These are phyloP conservation scores for Drosophila mulleri DNA, from an alignment of 2,888 invertebrate species.

Conservation along the genomic window DNA sequence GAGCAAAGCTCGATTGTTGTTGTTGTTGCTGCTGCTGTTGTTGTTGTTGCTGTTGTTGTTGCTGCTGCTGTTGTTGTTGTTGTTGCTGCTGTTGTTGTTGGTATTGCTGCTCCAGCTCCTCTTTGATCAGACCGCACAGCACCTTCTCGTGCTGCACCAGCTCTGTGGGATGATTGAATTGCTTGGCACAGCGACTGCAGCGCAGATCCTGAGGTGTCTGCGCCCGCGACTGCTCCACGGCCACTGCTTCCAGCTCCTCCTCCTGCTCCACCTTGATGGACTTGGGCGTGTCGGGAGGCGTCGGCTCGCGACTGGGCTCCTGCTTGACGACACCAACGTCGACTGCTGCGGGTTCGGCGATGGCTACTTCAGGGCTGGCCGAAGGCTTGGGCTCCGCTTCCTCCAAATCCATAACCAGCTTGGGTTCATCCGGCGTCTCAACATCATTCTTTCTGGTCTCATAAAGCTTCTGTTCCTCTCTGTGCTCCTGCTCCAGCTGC, in stretches of 20 bases:
- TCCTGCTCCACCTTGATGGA: conserved; percentile 59
- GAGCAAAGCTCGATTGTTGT: conserved; percentile 46
- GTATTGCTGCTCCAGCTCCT: conserved; percentile 85
- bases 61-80: conserved; percentile 57
- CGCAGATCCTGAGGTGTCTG: conserved; percentile 77
- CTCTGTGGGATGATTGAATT: conserved; percentile 87
- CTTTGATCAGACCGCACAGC: conserved; percentile 86
- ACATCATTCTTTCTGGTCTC: conserved; percentile 59
- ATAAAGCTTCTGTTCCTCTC: conserved; percentile 35
- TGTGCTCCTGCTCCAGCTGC: conserved; percentile 30
- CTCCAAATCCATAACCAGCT: conserved; percentile 90
- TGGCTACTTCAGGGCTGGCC: conserved; percentile 18
- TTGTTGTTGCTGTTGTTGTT: conserved; percentile 58
- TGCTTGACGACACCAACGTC: conserved; percentile 47
- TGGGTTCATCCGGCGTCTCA: conserved; percentile 86
- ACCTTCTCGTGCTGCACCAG: conserved; percentile 91
- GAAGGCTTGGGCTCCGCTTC: conserved; percentile 78
- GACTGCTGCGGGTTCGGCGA: background rate
- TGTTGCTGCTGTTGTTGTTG: conserved; percentile 60
- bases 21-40: conserved; percentile 55
- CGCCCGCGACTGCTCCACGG: conserved; percentile 1
- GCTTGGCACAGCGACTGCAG: conserved; percentile 87
- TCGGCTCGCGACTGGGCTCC: conserved; percentile 81
- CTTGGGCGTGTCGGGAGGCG: conserved; percentile 46
- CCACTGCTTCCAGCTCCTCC: conserved; percentile 75